Evolutionary conservation across 2,888 invertebrate species (phyloP).

Genomic region (Ceraclea dissimilis): DNA sequence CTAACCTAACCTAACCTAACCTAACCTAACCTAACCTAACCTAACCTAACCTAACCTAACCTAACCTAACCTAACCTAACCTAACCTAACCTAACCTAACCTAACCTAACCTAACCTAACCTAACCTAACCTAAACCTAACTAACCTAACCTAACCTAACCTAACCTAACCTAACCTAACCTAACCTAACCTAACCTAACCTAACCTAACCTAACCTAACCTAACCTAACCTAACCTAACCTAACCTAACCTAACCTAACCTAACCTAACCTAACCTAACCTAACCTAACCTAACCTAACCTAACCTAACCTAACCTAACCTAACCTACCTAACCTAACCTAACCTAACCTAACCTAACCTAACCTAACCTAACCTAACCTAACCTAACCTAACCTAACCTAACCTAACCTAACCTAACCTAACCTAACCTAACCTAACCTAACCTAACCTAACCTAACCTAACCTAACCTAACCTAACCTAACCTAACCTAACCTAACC

Average conservation of each 20-base stretch:
- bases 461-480: conserved; percentile 24
- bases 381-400: conserved; percentile 24
- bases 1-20: conserved; percentile 26
- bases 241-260: conserved; percentile 19
- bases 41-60: conserved; percentile 25
- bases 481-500: conserved; percentile 25
- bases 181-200: conserved; percentile 20
- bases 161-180: conserved; percentile 22
- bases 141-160: conserved; percentile 26
- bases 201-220: conserved; percentile 18
- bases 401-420: conserved; percentile 21
- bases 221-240: conserved; percentile 18
- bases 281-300: conserved; percentile 25
- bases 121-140: conserved; percentile 27
- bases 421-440: conserved; percentile 25
- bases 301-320: conserved; percentile 26
- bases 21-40: conserved; percentile 26
- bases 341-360: conserved; percentile 25
- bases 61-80: conserved; percentile 26
- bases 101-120: conserved; percentile 23
- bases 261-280: conserved; percentile 26
- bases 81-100: conserved; percentile 24
- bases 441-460: conserved; percentile 25
- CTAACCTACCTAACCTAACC: conserved; percentile 25
- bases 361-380: conserved; percentile 25